Conservation (phyloP, 64 coral and sea anemone species). For the Hydrozoanthus tunicans region DNA sequence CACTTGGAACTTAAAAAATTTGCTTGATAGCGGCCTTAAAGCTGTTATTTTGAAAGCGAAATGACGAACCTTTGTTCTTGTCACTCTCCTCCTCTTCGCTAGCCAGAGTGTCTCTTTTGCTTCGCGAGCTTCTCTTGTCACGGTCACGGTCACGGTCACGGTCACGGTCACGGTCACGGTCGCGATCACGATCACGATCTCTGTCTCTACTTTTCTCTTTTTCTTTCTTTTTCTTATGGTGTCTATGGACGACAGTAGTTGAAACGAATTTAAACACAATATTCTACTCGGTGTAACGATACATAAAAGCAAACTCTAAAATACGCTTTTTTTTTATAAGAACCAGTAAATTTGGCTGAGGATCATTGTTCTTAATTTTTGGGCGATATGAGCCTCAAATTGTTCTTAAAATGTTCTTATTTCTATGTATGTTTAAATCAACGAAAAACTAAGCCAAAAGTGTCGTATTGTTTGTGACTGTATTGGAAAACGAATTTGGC, state of each 20-base stretch:
- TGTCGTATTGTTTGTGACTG: no score
- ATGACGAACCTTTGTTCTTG: slow-evolving; percentile 56
- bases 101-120: slow-evolving; percentile 19
- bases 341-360: no score
- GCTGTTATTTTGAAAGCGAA: background rate
- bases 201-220: slow-evolving; percentile 56
- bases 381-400: no score
- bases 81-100: slow-evolving; percentile 89
- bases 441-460: no score
- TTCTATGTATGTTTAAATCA: no score
- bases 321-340: no score
- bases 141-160: background rate
- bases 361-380: no score
- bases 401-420: no score
- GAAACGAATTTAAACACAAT: background rate
- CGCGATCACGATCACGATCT: slow-evolving; percentile 10
- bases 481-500: no score
- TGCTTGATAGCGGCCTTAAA: background rate
- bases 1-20: no score
- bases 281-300: background rate
- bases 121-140: slow-evolving; percentile 28
- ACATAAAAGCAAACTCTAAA: background rate
- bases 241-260: slow-evolving; percentile 10
- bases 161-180: no score
- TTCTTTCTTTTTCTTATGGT: slow-evolving; percentile 58